Conservation (phyloP, 1,140 invertebrate species). For the Drosophila kohkoa region DNA sequence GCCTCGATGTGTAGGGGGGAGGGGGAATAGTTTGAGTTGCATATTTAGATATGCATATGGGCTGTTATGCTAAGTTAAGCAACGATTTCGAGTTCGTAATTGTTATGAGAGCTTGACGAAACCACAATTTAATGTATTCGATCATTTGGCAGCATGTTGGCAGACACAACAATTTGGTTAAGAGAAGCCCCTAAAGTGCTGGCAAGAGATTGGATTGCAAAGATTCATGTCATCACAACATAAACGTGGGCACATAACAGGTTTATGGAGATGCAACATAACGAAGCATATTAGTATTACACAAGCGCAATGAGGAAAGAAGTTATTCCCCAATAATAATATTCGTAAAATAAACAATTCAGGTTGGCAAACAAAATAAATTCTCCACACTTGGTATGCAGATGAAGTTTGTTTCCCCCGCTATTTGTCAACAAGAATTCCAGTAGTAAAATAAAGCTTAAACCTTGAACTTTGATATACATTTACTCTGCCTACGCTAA, state of each 20-base stretch:
- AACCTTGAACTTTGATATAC: not conserved
- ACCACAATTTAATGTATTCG: constrained; percentile 15
- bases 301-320: not conserved
- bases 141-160: not conserved
- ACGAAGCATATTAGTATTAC: not conserved
- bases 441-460: not conserved
- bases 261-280: not conserved
- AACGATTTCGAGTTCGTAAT: constrained; percentile 30
- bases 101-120: constrained; percentile 36
- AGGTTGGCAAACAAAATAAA: not conserved
- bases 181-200: constrained; percentile 38
- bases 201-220: not conserved
- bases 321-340: not conserved
- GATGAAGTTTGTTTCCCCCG: not conserved
- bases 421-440: not conserved
- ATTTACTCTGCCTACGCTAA: not conserved
- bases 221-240: not conserved
- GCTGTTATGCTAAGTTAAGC: constrained; percentile 51
- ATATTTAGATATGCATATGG: constrained; percentile 48
- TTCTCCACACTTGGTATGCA: not conserved
- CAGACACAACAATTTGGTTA: constrained; percentile 21
- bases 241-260: not conserved
- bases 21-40: constrained; percentile 10
- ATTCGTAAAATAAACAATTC: no score
- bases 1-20: constrained; percentile 20